Conservation (phyloP, 2,113 vertebrate genomes). For the Neodontobutis hainanensis region DNA sequence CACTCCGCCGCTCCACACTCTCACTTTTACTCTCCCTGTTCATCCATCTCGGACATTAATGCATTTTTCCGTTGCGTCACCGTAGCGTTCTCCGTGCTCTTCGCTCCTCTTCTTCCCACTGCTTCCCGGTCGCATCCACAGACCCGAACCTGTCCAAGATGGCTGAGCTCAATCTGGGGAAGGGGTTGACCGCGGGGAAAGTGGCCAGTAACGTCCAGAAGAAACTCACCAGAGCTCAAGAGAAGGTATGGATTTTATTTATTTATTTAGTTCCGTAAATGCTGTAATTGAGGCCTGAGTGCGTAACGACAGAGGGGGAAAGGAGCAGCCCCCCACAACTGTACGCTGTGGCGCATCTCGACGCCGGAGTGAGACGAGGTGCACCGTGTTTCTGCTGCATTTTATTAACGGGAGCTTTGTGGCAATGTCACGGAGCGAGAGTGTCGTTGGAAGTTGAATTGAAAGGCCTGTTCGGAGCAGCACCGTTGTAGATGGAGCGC, state of each 20-base stretch:
- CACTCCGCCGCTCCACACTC: slow-evolving; percentile 9
- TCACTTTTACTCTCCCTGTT: slow-evolving; percentile 12
- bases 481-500: not conserved
- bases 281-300: slow-evolving; percentile 20
- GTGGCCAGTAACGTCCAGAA: slow-evolving; percentile 97
- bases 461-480: slow-evolving; percentile 9
- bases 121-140: slow-evolving; percentile 46
- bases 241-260: slow-evolving; percentile 85
- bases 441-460: slow-evolving; percentile 7
- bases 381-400: slow-evolving; percentile 10
- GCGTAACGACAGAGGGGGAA: slow-evolving; percentile 29
- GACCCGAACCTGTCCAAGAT: slow-evolving; percentile 79
- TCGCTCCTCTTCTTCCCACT: slow-evolving; percentile 44
- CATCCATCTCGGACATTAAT: slow-evolving; percentile 59
- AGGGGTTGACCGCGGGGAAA: slow-evolving; percentile 94
- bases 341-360: slow-evolving; percentile 69
- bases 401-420: not conserved
- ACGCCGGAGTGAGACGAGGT: slow-evolving; percentile 14
- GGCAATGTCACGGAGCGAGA: slow-evolving; percentile 34
- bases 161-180: slow-evolving; percentile 96
- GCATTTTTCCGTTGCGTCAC: slow-evolving; percentile 48
- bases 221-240: slow-evolving; percentile 95
- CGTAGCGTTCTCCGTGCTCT: slow-evolving; percentile 55
- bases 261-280: not conserved
- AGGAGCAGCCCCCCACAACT: slow-evolving; percentile 29